Conservation (phyloP, 2,888 invertebrate species). For the Troides aeacus region DNA sequence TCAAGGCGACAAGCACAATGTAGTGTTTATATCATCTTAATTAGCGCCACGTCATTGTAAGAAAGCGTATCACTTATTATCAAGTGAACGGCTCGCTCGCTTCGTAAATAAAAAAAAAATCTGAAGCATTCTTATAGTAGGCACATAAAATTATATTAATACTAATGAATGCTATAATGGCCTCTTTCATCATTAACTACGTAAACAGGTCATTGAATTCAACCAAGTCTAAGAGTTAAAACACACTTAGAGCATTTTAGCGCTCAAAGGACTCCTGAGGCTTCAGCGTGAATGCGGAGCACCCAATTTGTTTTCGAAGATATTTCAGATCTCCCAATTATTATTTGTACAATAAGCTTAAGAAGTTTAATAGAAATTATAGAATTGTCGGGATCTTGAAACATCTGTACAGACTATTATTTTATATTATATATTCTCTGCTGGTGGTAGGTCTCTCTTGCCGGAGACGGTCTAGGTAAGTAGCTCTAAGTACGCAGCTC, state of each 20-base stretch:
- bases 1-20: too few relatives aligned
- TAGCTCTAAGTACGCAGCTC: too few relatives aligned
- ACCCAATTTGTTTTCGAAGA: slow-evolving; percentile 18
- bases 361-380: slow-evolving; percentile 23
- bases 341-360: slow-evolving; percentile 24
- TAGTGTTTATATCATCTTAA: too few relatives aligned
- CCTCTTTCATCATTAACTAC: not conserved
- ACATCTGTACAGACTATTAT: slow-evolving; percentile 4
- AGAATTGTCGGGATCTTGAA: slow-evolving; percentile 9
- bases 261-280: slow-evolving; percentile 6
- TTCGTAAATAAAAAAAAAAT: too few relatives aligned
- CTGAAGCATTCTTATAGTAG: too few relatives aligned
- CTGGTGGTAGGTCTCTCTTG: too few relatives aligned
- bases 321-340: slow-evolving; percentile 18
- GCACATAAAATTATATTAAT: too few relatives aligned
- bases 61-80: too few relatives aligned
- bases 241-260: slow-evolving; percentile 6
- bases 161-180: too few relatives aligned
- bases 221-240: not conserved
- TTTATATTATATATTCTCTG: not conserved
- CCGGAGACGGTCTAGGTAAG: too few relatives aligned
- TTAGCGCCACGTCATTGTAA: too few relatives aligned
- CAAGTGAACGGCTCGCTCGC: too few relatives aligned
- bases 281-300: slow-evolving; percentile 12
- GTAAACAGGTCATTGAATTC: not conserved